Conservation (phyloP, 2,113 vertebrate genomes). For the Morone chrysops region DNA sequence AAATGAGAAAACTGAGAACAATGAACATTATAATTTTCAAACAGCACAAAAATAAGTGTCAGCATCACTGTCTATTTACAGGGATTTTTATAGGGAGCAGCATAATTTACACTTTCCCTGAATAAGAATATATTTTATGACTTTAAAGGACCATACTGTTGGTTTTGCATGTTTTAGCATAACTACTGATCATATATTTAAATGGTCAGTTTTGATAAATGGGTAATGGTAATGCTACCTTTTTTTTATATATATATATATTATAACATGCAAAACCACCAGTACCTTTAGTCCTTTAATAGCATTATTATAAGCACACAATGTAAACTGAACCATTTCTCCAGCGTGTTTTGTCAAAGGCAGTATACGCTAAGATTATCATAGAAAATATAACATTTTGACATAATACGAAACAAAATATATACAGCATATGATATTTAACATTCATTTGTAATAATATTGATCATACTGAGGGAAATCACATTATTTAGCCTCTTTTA, state of each 20-base stretch:
- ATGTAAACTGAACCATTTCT: conserved; percentile 10
- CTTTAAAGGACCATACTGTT: conserved; percentile 13
- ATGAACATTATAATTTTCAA: conserved; percentile 29
- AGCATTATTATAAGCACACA: not conserved
- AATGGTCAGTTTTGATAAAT: no score
- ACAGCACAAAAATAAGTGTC: conserved; percentile 24
- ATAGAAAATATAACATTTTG: conserved; percentile 4
- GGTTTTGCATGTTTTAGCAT: conserved; percentile 3
- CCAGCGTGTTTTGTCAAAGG: not conserved
- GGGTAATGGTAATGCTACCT: no score
- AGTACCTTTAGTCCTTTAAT: not conserved
- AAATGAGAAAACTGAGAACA: not conserved
- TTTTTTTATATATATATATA: no score
- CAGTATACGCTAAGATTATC: not conserved
- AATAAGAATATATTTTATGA: conserved; percentile 8
- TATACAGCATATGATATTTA: conserved; percentile 1
- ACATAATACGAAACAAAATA: conserved; percentile 42
- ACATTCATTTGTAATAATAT: conserved; percentile 19
- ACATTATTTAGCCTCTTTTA: not conserved
- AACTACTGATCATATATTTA: not conserved
- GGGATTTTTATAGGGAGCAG: conserved; percentile 9
- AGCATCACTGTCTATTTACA: conserved; percentile 26
- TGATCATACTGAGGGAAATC: conserved; percentile 28
- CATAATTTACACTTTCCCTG: conserved; percentile 8
- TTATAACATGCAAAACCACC: conserved; percentile 2